Conservation (phyloP, 2,113 vertebrate species). For the Hydropotes inermis region DNA sequence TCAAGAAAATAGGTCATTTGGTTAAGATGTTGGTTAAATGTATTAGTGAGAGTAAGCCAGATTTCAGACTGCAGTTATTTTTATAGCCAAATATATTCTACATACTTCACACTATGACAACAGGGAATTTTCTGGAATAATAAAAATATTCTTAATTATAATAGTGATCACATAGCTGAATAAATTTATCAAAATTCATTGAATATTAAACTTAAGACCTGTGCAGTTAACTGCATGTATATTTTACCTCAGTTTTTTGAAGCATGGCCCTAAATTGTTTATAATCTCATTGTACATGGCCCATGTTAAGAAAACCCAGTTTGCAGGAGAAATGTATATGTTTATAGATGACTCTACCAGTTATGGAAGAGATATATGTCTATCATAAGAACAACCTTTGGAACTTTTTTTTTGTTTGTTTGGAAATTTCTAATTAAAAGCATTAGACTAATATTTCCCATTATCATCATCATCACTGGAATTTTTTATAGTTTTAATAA, state of each 20-base stretch:
- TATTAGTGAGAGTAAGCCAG: background rate
- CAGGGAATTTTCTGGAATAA: slow-evolving; percentile 1
- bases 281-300: background rate
- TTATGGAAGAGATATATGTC: background rate
- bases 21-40: slow-evolving; percentile 25
- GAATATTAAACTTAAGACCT: background rate
- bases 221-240: background rate
- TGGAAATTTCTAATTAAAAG: background rate
- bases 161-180: background rate
- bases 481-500: background rate
- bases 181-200: slow-evolving; percentile 20
- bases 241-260: background rate
- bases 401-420: background rate
- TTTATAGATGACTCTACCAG: background rate
- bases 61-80: slow-evolving; percentile 15
- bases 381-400: background rate
- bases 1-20: slow-evolving; percentile 43
- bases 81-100: background rate
- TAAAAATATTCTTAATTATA: background rate
- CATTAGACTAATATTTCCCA: background rate
- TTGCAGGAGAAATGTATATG: background rate
- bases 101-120: background rate
- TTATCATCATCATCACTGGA: background rate
- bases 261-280: background rate
- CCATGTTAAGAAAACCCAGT: background rate